Conservation (phyloP, 2,113 vertebrate genomes). For the Eretmochelys imbricata region DNA sequence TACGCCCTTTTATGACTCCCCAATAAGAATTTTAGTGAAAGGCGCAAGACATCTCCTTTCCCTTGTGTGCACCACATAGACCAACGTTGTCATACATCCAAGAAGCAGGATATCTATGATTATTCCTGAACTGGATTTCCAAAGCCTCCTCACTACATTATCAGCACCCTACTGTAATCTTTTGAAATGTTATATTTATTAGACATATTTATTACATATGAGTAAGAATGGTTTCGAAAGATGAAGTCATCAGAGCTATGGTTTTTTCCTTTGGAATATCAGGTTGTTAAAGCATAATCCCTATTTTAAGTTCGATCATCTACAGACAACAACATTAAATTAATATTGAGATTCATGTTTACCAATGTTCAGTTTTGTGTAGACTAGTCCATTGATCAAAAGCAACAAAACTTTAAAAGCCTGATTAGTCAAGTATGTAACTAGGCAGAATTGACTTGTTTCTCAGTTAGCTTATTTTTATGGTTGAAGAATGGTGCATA, state of each 20-base stretch:
- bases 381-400: not conserved
- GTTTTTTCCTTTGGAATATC: not conserved
- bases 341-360: not conserved
- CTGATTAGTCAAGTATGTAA: not conserved
- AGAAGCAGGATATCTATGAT: not conserved
- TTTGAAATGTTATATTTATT: not conserved
- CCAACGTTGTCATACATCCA: not conserved
- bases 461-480: not conserved
- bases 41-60: not conserved
- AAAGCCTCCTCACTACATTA: not conserved
- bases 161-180: not conserved
- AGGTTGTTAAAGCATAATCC: not conserved
- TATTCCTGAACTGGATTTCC: not conserved
- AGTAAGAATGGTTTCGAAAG: not conserved
- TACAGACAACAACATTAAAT: not conserved
- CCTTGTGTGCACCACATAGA: accelerated
- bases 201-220: not conserved
- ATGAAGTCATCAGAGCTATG: not conserved
- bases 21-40: not conserved
- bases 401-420: not conserved
- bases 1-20: not conserved
- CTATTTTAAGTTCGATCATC: not conserved
- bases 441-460: not conserved
- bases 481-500: not conserved
- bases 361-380: not conserved